Conservation (phyloP, 2,797 vertebrate genomes). For the Rousettus madagascariensis region DNA sequence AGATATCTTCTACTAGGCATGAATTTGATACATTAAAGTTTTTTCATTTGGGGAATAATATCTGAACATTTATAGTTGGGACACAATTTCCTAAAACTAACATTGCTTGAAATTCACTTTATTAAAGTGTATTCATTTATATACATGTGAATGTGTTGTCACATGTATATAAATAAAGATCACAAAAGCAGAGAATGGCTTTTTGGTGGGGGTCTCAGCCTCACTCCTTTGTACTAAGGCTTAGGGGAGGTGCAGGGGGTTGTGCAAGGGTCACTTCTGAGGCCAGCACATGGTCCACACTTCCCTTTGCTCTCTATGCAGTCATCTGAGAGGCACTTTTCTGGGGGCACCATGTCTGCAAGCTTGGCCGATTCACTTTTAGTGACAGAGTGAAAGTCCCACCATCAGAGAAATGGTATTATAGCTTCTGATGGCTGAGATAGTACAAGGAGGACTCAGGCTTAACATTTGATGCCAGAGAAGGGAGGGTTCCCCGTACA, state of each 20-base stretch:
- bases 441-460: background rate
- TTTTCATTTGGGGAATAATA: background rate
- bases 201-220: background rate
- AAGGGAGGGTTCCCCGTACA: background rate
- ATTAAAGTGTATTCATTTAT: background rate
- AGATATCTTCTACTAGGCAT: background rate
- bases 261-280: background rate
- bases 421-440: background rate
- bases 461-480: background rate
- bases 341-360: background rate
- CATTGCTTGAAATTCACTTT: background rate
- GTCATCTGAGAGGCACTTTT: background rate
- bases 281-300: rapidly evolving
- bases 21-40: background rate
- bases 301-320: too few species aligned
- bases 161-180: background rate
- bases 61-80: background rate
- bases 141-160: background rate
- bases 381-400: background rate
- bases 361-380: background rate
- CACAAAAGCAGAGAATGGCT: background rate
- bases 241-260: background rate
- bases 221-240: background rate
- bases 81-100: conserved; percentile 15
- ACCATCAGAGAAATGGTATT: background rate